Base-by-base conservation (phyloP, 2,113 vertebrate genomes). In the Ochotona curzoniae region DNA sequence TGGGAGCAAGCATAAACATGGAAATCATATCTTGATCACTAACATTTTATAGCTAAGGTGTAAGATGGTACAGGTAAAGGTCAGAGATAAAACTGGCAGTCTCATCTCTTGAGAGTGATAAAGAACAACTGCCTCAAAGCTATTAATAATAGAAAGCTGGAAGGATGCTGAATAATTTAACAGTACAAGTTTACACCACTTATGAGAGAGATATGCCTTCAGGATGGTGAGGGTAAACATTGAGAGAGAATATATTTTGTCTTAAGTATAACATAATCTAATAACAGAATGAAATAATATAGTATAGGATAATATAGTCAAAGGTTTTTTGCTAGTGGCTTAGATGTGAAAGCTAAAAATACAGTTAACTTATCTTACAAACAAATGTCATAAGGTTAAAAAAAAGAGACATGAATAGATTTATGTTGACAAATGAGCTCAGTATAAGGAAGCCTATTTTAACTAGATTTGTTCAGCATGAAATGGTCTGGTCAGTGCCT, bases 81-180 rank as follows among this genome's bases (percentile, higher is more conserved):
- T 21, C 17, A 84, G 17, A 81, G 47, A 28, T 63, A 61, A 81
- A 71, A 83, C 11, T 38, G 30, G 5, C 8, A 78, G 57, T 64
- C 21, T 74, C n/a, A 61, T 57, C 13, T 75, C 35, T 61, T 76
- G 64, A 83, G 18, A 90, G 14, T 75, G 20, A 81, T 71, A 71
- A 88, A 80, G 1, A 79, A 47, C 15, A 70, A 15, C 61, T 38
- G 17, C 69, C 60, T 21, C 44, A 90, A 69, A 66, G 3, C 18
- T 17, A 60, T 71, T 80, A 82, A 60, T 28, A 87, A 38, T 1
- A 67, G 64, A 13, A 88, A 71, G 4, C 14, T 69, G 28, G 13
- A n/a, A n/a, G 78, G 15, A 90, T 88, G 90, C 64, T 90, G n/a
- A 66, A 74, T 21, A 71, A 83, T 63, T 5, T 47, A 85, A 30